A percentile compares a stretch with the other conserved stretches of the same genome.
These are phyloP conservation scores for Notolepis coatsorum DNA, from an alignment of 2,797 vertebrate genomes.

Conservation along the genomic window DNA sequence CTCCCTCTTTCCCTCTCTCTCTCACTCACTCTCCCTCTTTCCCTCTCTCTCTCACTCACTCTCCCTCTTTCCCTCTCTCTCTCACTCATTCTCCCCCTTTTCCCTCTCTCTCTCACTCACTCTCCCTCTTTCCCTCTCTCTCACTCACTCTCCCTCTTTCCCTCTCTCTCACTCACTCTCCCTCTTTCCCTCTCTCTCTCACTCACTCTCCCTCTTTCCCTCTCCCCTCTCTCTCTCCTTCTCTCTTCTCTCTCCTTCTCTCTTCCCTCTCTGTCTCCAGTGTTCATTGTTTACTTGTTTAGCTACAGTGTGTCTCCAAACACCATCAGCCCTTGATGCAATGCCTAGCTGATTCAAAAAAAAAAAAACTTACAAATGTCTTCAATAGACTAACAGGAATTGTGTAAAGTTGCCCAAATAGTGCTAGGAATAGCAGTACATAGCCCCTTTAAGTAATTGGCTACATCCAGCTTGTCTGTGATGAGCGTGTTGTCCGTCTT, in stretches of 20 bases:
- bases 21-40: background rate
- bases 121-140: conserved; percentile 28
- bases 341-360: background rate
- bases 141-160: conserved; percentile 60
- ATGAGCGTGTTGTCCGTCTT: no score
- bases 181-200: background rate
- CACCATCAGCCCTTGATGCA: background rate
- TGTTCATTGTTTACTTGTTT: conserved; percentile 9
- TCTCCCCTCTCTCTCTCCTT: background rate
- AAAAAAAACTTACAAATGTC: no score
- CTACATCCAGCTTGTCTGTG: no score
- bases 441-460: no score
- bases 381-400: background rate
- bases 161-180: conserved; percentile 32
- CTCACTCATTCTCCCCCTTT: no score
- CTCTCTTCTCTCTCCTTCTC: background rate
- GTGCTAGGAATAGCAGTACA: no score
- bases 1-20: conserved; percentile 6
- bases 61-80: background rate
- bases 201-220: no score
- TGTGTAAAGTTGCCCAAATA: no score
- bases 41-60: background rate
- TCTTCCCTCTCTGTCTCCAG: background rate
- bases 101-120: background rate
- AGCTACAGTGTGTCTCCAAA: background rate